These are phyloP conservation scores for Myotis findleyi DNA, from an alignment of 2,797 vertebrate genomes.

Conservation along the genomic window DNA sequence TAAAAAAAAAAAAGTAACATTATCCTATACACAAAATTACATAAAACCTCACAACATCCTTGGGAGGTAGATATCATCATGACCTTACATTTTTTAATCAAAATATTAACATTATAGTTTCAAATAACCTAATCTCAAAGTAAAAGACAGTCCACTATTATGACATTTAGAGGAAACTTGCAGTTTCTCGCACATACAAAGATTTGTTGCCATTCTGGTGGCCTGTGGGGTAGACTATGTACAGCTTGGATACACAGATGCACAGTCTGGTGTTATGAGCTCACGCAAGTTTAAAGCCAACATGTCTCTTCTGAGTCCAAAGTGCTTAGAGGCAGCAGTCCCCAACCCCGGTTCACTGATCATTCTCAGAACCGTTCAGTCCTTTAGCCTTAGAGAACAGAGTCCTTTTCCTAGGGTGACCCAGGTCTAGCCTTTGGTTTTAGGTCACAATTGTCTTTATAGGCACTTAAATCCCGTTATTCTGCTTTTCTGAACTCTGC, in stretches of 20 bases:
- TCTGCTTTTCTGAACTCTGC: not conserved
- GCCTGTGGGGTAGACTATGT: not conserved
- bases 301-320: not conserved
- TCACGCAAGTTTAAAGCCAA: not conserved
- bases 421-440: not conserved
- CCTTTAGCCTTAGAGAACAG: not conserved
- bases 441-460: not conserved
- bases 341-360: not conserved
- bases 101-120: constrained; percentile 37
- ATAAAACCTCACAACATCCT: constrained; percentile 31
- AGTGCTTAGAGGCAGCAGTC: not conserved
- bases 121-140: not conserved
- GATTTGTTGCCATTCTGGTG: not conserved
- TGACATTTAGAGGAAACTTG: constrained; percentile 6
- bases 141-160: not conserved
- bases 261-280: not conserved
- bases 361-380: not conserved
- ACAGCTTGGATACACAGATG: not conserved
- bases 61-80: constrained; percentile 23
- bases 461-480: not conserved
- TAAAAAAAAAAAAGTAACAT: not conserved
- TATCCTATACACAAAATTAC: constrained; percentile 27
- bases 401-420: not conserved
- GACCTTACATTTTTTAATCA: constrained; percentile 37
- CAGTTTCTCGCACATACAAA: constrained; percentile 21